phyloP scores from a whole-genome alignment of 2,888 invertebrate species.

The Orthosia cruda region DNA sequence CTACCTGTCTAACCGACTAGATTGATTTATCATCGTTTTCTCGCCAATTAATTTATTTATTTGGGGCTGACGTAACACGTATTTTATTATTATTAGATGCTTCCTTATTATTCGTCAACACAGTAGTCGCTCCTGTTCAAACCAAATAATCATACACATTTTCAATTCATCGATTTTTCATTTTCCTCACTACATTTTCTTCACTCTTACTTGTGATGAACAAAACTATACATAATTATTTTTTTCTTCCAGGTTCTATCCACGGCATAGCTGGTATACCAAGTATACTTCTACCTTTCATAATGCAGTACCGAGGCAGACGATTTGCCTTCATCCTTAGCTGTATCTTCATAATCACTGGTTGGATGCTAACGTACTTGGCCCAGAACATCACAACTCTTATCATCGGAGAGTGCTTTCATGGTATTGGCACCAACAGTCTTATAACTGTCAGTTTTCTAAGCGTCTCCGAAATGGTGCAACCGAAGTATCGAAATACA shows the following conservation, averaged over 20 bases:
- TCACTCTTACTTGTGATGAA: neutral
- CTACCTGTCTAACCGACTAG: too few species aligned
- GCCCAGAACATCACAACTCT: constrained; percentile 31
- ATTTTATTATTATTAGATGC: too few species aligned
- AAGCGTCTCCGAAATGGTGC: constrained; percentile 61
- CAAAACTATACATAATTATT: neutral
- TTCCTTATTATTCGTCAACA: too few species aligned
- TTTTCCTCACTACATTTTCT: neutral
- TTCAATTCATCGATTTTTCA: too few species aligned
- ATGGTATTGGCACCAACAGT: constrained; percentile 61
- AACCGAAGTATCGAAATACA: constrained; percentile 51
- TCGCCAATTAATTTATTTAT: too few species aligned
- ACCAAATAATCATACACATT: too few species aligned
- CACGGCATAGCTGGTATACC: constrained; percentile 65
- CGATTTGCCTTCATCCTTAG: constrained; percentile 58
- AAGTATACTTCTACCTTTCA: constrained; percentile 52
- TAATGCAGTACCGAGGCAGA: constrained; percentile 64
- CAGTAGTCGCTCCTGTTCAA: too few species aligned
- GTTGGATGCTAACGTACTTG: constrained; percentile 52
- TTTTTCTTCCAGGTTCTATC: constrained; percentile 56
- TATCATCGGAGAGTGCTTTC: constrained; percentile 60
- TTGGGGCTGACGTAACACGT: too few species aligned
- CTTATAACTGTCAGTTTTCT: constrained; percentile 52
- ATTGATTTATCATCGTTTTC: too few species aligned
- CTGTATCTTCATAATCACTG: constrained; percentile 53